Base-by-base conservation (phyloP, 2,888 invertebrate species). In the Drosophila subquinaria region DNA sequence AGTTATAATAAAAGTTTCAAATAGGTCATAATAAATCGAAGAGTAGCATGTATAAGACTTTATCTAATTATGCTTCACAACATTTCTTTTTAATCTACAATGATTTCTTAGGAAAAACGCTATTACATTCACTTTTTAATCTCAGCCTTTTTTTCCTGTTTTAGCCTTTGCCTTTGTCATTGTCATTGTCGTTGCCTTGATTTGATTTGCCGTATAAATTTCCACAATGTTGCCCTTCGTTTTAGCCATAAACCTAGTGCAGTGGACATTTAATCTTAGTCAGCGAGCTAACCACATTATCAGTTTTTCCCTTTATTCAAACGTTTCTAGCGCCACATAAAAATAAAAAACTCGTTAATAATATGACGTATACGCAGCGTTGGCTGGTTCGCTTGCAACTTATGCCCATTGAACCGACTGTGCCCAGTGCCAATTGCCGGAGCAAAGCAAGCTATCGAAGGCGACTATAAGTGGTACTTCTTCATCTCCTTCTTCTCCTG, bases 321-420 rank as follows among this genome's bases (percentile, higher is more conserved):
- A 33, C 42, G 36, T 15, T 40, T 4, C 36, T 66, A 27, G 52
- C 11, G 42, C 42, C 42, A 27, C 69, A 70, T 69, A 47, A 59
- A 76, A 73, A n/a, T 69, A 42, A 60, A 77, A 74, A n/a, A 60
- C 66, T 70, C 77, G 67, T 77, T 77, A 77, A 77, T 74, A 77
- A 77, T 73, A 73, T 73, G 48, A 76, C 70, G 73, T 63, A 76
- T 73, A 76, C 76, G 76, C 62, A 33, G 48, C 63, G 76, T 57
- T 57, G 33, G 40, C 27, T 57, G 33, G 33, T 33, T 35, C 56
- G 40, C 60, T 50, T 9, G 27, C 43, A 53, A 47, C 60, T 64
- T 9, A 62, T 56, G 60, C n/a, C 62, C 45, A 62, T 62, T 43
- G 72, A 72, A 56, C 45, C 52, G 43, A 51, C 63, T 50, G 69